These are phyloP conservation scores for Nesospiza acunhae DNA, from an alignment of 2,113 vertebrate species.

Conservation along the genomic window DNA sequence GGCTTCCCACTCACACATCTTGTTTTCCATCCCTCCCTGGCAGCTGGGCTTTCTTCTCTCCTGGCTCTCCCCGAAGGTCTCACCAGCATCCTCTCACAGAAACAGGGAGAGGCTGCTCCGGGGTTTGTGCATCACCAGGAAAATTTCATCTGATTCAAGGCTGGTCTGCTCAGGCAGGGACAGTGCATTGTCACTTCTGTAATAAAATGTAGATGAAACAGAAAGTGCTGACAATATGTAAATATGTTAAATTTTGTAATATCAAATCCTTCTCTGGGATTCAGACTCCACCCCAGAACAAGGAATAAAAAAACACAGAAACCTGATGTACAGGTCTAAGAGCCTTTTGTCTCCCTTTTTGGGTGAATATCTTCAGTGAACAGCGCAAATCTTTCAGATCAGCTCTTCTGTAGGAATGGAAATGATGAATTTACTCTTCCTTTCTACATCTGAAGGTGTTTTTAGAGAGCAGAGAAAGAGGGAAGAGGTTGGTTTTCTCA, in stretches of 20 bases:
- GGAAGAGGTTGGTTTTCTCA: not conserved
- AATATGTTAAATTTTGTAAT: not conserved
- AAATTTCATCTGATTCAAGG: not conserved
- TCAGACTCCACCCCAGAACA: not conserved
- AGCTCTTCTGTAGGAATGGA: not conserved
- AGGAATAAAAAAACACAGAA: not conserved
- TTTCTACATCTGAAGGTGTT: not conserved
- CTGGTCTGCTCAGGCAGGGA: not conserved
- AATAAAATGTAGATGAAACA: not conserved
- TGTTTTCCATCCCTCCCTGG: not conserved
- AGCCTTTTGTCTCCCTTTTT: not conserved
- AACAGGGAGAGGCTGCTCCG: not conserved
- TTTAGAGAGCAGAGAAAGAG: not conserved
- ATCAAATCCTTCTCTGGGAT: not conserved
- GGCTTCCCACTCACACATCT: not conserved
- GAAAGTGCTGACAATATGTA: fast-evolving
- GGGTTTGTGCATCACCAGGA: not conserved
- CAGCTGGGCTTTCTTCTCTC: not conserved
- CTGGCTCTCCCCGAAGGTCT: not conserved
- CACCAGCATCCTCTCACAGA: not conserved
- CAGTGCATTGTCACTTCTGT: fast-evolving
- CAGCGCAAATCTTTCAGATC: not conserved
- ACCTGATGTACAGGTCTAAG: too few species aligned
- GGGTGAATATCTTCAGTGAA: not conserved
- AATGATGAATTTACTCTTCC: not conserved